These are phyloP conservation scores for Sminthurinus aureus DNA, from an alignment of 2,888 invertebrate species.

Conservation along the genomic window DNA sequence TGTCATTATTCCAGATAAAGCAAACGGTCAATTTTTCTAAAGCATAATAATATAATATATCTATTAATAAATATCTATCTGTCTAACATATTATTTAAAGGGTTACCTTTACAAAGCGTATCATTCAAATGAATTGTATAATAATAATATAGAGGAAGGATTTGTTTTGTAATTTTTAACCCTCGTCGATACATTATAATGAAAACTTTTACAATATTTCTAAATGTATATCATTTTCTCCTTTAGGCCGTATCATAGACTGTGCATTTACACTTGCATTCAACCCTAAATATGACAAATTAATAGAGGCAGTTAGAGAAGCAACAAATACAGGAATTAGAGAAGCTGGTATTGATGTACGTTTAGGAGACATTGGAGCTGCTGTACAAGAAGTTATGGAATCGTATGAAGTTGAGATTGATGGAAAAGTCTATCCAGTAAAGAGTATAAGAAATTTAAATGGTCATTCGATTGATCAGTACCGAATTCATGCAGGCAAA, in stretches of 20 bases:
- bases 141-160: too few species aligned
- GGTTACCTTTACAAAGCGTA: too few species aligned
- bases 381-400: conserved; percentile 99
- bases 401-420: conserved; percentile 96
- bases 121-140: too few species aligned
- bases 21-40: not conserved
- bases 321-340: conserved; percentile 97
- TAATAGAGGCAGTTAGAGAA: conserved; percentile 94
- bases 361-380: conserved; percentile 91
- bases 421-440: conserved; percentile 94
- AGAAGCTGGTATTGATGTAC: conserved; percentile 93
- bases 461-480: conserved; percentile 99
- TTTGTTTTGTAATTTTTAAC: too few species aligned
- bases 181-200: not conserved
- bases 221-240: not conserved
- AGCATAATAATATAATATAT: not conserved
- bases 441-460: conserved; percentile 98
- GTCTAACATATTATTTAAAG: too few species aligned
- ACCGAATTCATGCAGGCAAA: conserved; percentile 96
- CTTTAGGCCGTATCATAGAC: conserved; percentile 87
- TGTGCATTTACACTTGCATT: conserved; percentile 98
- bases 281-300: conserved; percentile 93
- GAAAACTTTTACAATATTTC: not conserved
- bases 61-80: too few species aligned
- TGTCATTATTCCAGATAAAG: too few species aligned